phyloP scores from a whole-genome alignment of 2,888 invertebrate species.

The Serripes groenlandicus region DNA sequence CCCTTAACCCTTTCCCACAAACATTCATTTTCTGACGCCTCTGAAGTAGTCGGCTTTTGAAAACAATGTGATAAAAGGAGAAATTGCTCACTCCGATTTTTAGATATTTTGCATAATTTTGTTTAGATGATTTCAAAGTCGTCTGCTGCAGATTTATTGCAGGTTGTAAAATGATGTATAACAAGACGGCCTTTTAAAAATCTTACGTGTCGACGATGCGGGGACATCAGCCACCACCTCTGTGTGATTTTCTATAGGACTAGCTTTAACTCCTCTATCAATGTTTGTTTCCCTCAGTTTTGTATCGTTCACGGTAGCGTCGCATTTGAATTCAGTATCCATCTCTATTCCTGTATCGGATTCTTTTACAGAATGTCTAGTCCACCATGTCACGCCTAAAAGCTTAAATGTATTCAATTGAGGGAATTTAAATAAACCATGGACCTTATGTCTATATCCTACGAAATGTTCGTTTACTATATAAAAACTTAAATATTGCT shows the following conservation, averaged over 20 bases:
- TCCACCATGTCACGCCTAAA: slow-evolving; percentile 10
- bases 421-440: background rate
- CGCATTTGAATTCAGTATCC: background rate
- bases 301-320: too few relatives aligned
- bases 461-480: background rate
- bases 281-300: too few relatives aligned
- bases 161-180: too few relatives aligned
- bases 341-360: background rate
- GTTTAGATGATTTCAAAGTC: too few relatives aligned
- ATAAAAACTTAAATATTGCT: background rate
- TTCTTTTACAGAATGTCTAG: background rate
- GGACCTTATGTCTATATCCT: background rate
- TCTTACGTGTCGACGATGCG: background rate
- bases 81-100: too few relatives aligned
- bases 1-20: too few relatives aligned
- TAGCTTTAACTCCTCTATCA: too few relatives aligned
- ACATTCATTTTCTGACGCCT: too few relatives aligned
- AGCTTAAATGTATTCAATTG: background rate
- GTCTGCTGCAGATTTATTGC: background rate
- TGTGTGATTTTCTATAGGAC: background rate
- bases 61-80: too few relatives aligned
- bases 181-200: too few relatives aligned
- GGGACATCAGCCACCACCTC: background rate
- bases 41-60: too few relatives aligned
- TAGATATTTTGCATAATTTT: too few relatives aligned